These are phyloP conservation scores for Hedya salicella DNA, from an alignment of 2,888 invertebrate species.

Conservation along the genomic window DNA sequence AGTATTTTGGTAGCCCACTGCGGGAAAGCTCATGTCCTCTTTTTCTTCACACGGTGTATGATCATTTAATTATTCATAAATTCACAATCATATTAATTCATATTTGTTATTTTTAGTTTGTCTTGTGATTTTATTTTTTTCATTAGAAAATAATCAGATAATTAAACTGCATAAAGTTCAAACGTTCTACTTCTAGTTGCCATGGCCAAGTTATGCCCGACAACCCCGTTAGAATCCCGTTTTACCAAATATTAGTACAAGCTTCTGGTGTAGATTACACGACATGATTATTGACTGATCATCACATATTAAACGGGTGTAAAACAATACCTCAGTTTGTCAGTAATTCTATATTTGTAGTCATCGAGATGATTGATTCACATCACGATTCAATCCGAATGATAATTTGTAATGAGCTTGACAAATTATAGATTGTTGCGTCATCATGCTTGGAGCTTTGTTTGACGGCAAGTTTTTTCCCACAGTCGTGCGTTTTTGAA, in stretches of 20 bases:
- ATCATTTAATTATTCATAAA: too few relatives aligned
- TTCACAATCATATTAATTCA: too few relatives aligned
- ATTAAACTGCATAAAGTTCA: too few relatives aligned
- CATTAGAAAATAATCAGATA: too few relatives aligned
- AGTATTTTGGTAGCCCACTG: too few relatives aligned
- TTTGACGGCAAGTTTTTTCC: slow-evolving; percentile 35
- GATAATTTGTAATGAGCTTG: slow-evolving; percentile 40
- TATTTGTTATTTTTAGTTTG: too few relatives aligned
- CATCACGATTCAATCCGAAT: slow-evolving; percentile 34
- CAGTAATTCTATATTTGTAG: slow-evolving; percentile 47
- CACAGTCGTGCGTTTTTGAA: slow-evolving; percentile 33
- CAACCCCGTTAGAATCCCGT: slow-evolving; percentile 12
- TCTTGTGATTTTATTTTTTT: too few relatives aligned
- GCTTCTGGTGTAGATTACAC: slow-evolving; percentile 53
- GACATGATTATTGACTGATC: slow-evolving; percentile 51
- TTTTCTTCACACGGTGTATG: too few relatives aligned
- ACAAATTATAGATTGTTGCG: slow-evolving; percentile 38
- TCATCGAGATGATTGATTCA: slow-evolving; percentile 36
- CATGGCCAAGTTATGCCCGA: background rate
- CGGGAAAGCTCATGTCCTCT: too few relatives aligned
- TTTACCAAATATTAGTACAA: slow-evolving; percentile 46
- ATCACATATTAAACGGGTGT: slow-evolving; percentile 46
- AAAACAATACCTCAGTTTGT: slow-evolving; percentile 44
- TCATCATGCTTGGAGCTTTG: slow-evolving; percentile 24
- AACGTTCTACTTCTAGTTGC: too few relatives aligned